Conservation (phyloP, 1,140 invertebrate species). For the Sipha flava region DNA sequence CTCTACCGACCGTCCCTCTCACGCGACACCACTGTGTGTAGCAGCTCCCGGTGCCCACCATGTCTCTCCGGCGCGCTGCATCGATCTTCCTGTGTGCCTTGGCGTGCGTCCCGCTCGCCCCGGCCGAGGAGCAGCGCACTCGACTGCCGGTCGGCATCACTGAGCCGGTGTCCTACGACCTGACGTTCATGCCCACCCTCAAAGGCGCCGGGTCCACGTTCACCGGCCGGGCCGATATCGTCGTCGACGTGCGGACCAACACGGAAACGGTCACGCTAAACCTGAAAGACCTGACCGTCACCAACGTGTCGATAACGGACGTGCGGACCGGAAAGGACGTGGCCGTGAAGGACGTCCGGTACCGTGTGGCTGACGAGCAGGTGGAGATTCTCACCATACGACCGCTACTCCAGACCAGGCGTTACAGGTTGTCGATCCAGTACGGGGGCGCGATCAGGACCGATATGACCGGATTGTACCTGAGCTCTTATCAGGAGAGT, state of each 20-base stretch:
- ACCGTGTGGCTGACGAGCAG: not conserved
- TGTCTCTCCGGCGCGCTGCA: not conserved
- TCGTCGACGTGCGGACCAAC: not conserved
- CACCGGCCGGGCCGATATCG: conserved; percentile 44
- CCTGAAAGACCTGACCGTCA: not conserved
- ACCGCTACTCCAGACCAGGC: fast-evolving
- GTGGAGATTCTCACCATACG: not conserved
- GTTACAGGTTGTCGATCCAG: not conserved
- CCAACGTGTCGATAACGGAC: not conserved
- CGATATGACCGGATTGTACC: not conserved
- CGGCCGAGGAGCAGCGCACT: too few relatives aligned
- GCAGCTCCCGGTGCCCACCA: too few relatives aligned
- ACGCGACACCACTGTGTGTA: too few relatives aligned
- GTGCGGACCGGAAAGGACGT: too few relatives aligned
- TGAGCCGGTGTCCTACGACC: conserved; percentile 56
- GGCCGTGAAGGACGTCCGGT: not conserved
- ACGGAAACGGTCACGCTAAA: not conserved
- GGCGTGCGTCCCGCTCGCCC: not conserved
- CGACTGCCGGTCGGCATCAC: conserved; percentile 57
- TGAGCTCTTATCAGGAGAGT: not conserved
- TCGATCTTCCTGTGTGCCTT: not conserved
- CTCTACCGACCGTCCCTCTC: too few relatives aligned
- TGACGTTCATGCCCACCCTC: conserved; percentile 53
- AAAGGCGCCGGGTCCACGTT: conserved; percentile 50
- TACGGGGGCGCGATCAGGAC: not conserved